phyloP scores from a whole-genome alignment of 2,888 invertebrate genomes.

The Charanyca ferruginea region DNA sequence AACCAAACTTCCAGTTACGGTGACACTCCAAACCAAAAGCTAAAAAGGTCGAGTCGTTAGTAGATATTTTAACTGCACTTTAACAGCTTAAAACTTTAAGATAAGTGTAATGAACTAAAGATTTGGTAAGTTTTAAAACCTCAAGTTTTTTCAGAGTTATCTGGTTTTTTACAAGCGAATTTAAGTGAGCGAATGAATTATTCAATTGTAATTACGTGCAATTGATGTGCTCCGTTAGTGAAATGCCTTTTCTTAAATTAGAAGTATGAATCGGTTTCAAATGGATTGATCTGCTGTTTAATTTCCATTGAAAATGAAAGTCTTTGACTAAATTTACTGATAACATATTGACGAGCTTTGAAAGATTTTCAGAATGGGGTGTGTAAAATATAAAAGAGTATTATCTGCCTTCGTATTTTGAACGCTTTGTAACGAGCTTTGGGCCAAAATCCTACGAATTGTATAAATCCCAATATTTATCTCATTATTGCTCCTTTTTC shows the following conservation, averaged over 20 bases:
- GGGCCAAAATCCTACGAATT: neutral
- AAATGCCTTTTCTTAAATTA: slow-evolving; percentile 21
- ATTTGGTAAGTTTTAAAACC: slow-evolving; percentile 43
- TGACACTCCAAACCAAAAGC: slow-evolving; percentile 35
- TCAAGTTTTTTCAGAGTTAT: slow-evolving; percentile 19
- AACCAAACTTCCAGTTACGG: slow-evolving; percentile 11
- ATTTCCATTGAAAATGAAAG: neutral
- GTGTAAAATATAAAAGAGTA: neutral
- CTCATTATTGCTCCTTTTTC: too few species aligned
- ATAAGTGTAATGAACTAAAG: slow-evolving; percentile 54
- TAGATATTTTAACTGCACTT: slow-evolving; percentile 50
- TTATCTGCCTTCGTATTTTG: neutral
- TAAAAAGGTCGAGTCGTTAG: slow-evolving; percentile 47
- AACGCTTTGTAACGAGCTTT: neutral
- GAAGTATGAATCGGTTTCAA: slow-evolving; percentile 9
- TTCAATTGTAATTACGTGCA: slow-evolving; percentile 41
- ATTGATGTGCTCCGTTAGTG: slow-evolving; percentile 37
- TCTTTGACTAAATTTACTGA: neutral
- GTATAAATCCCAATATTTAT: neutral
- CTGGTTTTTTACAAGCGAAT: slow-evolving; percentile 30
- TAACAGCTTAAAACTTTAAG: slow-evolving; percentile 49
- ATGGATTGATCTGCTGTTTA: neutral
- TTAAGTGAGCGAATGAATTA: slow-evolving; percentile 47
- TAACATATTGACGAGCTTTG: neutral
- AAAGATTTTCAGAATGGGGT: neutral